Evolutionary conservation across 2,888 invertebrate genomes (phyloP).

Genomic region (Hartigia nigra): DNA sequence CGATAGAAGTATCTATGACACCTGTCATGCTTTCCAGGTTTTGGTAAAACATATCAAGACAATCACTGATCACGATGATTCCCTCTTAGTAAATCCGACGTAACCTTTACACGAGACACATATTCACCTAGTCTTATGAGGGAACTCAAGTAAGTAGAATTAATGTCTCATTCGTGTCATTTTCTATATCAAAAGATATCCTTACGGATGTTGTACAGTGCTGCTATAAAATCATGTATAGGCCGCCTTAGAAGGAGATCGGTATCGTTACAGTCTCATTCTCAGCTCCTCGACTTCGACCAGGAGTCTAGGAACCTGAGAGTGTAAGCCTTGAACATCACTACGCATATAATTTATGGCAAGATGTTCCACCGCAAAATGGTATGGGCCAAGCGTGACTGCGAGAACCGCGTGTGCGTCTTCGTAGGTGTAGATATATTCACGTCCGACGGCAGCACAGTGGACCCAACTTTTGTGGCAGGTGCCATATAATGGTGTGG

Average conservation of each 20-base stretch:
- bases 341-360: background rate
- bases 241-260: background rate
- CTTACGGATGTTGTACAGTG: background rate
- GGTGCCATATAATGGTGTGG: slow-evolving; percentile 50
- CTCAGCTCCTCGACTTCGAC: background rate
- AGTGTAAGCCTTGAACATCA: background rate
- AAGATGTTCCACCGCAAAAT: slow-evolving; percentile 1
- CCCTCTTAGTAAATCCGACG: background rate
- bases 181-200: background rate
- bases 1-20: background rate
- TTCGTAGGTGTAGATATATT: background rate
- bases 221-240: background rate
- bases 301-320: background rate
- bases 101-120: background rate
- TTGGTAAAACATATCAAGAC: background rate
- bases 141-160: background rate
- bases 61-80: background rate
- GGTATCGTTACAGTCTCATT: background rate
- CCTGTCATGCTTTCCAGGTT: background rate
- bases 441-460: background rate
- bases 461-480: slow-evolving; percentile 45
- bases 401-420: background rate
- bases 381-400: background rate
- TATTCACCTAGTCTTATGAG: background rate
- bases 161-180: background rate